Conservation (phyloP, 2,113 vertebrate species). For the Lophochroa leadbeateri region DNA sequence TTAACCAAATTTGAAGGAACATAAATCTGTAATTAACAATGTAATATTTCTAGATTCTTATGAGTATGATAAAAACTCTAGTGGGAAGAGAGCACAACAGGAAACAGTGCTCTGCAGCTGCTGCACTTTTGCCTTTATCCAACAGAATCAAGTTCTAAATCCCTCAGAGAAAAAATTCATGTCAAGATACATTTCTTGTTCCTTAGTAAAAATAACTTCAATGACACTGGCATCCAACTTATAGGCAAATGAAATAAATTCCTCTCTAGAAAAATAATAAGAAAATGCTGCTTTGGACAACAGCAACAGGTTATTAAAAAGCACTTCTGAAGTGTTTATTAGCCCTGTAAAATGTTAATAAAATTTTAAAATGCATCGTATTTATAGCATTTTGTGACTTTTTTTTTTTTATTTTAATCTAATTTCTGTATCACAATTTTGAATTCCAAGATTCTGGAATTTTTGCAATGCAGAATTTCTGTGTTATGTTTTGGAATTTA, state of each 20-base stretch:
- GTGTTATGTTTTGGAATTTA: neutral
- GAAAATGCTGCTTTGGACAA: neutral
- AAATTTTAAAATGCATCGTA: neutral
- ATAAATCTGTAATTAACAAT: neutral
- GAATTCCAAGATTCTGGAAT: neutral
- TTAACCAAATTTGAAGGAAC: neutral
- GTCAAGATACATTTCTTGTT: neutral
- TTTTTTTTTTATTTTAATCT: neutral
- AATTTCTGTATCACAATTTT: neutral
- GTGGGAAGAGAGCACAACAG: accelerated
- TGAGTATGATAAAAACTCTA: neutral
- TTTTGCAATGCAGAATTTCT: neutral
- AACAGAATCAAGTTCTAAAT: neutral
- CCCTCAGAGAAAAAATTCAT: neutral
- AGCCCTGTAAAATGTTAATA: neutral
- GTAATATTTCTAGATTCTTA: neutral
- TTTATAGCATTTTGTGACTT: neutral
- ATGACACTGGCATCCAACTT: neutral
- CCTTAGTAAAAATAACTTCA: neutral
- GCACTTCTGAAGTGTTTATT: neutral
- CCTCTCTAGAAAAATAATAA: neutral
- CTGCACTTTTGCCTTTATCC: neutral
- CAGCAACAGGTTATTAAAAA: neutral
- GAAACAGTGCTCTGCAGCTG: neutral
- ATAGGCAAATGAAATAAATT: neutral